A percentile compares a stretch with the other conserved stretches of the same genome.
Evolutionary conservation across 1,140 invertebrate species (phyloP).

Genomic region (Nephotettix cincticeps): DNA sequence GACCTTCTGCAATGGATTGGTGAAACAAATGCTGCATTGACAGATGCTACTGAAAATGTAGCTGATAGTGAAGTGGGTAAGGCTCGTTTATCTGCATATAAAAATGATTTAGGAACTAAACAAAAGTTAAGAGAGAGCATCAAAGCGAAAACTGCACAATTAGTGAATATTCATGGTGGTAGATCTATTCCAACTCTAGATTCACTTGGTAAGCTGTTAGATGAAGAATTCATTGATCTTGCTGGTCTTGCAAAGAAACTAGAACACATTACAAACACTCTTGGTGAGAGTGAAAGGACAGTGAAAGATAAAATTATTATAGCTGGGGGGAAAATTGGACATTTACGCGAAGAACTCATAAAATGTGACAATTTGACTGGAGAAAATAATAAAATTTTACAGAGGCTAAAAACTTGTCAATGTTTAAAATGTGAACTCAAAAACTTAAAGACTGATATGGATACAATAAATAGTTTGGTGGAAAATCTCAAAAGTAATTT

Average conservation of each 20-base stretch:
- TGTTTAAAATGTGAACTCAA: constrained; percentile 68
- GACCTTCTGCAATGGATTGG: constrained; percentile 82
- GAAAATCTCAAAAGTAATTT: constrained; percentile 72
- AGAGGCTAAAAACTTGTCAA: constrained; percentile 71
- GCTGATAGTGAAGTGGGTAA: constrained; percentile 78
- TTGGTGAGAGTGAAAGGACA: constrained; percentile 71
- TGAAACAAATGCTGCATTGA: constrained; percentile 73
- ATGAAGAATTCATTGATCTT: constrained; percentile 76
- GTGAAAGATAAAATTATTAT: constrained; percentile 70
- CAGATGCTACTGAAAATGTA: constrained; percentile 69
- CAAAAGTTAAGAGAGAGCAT: constrained; percentile 73
- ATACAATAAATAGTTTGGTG: constrained; percentile 65
- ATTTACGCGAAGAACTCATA: constrained; percentile 79
- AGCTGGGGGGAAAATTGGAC: constrained; percentile 65
- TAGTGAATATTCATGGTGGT: constrained; percentile 75
- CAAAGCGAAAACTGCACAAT: constrained; percentile 73
- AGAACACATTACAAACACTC: constrained; percentile 64
- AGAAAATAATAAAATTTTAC: constrained; percentile 78
- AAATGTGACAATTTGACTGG: constrained; percentile 91
- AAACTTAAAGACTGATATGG: constrained; percentile 58
- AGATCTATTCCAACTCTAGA: constrained; percentile 66
- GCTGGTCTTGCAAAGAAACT: constrained; percentile 72
- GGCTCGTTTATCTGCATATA: constrained; percentile 76
- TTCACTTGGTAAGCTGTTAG: constrained; percentile 65
- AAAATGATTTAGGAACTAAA: constrained; percentile 79